Evolutionary conservation across 2,113 vertebrate genomes (phyloP).

Genomic region (Trichechus manatus): DNA sequence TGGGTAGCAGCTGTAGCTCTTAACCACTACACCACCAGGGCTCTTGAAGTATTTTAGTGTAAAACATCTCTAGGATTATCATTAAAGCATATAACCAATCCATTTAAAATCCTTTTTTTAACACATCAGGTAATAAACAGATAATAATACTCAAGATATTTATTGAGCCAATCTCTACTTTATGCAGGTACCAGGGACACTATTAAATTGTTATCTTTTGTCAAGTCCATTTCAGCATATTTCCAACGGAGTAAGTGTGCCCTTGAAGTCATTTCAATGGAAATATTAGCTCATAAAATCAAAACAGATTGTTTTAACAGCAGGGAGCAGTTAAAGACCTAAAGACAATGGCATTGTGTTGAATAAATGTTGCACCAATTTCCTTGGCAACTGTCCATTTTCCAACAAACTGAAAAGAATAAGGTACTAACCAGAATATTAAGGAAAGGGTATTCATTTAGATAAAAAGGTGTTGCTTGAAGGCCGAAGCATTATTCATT

Average conservation of each 20-base stretch:
- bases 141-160: constrained; percentile 11
- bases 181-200: not conserved
- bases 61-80: constrained; percentile 27
- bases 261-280: constrained; percentile 38
- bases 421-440: not conserved
- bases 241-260: constrained; percentile 37
- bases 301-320: constrained; percentile 11
- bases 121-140: constrained; percentile 41
- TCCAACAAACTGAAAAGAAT: constrained; percentile 55
- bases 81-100: constrained; percentile 10
- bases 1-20: too few relatives aligned
- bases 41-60: not conserved
- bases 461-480: not conserved
- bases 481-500: not conserved
- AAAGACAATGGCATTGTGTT: not conserved
- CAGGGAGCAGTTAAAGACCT: constrained; percentile 19
- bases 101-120: not conserved
- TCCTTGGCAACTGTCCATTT: constrained; percentile 12
- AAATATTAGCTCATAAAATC: constrained; percentile 60
- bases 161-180: constrained; percentile 36
- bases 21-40: too few relatives aligned
- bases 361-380: constrained; percentile 19
- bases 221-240: constrained; percentile 56
- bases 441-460: not conserved
- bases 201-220: constrained; percentile 18